phyloP scores from a whole-genome alignment of 2,113 vertebrate genomes.

The Origma solitaria region DNA sequence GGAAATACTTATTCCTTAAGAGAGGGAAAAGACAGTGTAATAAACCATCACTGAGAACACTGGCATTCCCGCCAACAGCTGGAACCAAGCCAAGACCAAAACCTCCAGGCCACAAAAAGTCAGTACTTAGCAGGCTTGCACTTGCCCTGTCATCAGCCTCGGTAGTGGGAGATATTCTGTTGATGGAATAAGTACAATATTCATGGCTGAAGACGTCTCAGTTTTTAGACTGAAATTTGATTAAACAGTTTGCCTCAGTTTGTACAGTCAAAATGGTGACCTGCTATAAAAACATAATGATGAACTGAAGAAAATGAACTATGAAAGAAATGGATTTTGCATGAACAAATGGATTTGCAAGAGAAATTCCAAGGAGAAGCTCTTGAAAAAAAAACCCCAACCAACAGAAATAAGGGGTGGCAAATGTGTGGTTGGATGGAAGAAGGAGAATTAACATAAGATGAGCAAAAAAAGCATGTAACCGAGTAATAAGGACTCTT shows the following conservation, averaged over 20 bases:
- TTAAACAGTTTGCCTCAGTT: neutral
- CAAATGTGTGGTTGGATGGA: neutral
- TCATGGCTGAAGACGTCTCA: neutral
- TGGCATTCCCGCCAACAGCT: neutral
- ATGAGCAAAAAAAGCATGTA: neutral
- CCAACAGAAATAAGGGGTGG: neutral
- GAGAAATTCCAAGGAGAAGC: neutral
- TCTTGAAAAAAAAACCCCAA: neutral
- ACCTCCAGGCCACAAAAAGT: neutral
- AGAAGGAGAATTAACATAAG: neutral
- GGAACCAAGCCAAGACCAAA: neutral
- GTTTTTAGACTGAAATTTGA: neutral
- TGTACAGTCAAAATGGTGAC: neutral
- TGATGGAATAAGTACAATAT: neutral
- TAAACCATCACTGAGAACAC: neutral
- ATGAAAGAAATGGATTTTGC: neutral
- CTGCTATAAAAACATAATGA: neutral
- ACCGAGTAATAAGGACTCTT: neutral
- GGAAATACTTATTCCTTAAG: neutral
- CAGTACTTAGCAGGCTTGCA: neutral
- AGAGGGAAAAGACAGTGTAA: fast-evolving
- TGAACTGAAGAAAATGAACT: neutral
- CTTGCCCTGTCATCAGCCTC: neutral
- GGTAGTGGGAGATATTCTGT: neutral
- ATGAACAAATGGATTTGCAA: neutral